Conservation (phyloP, 2,113 vertebrate genomes). For the Ailuropoda melanoleuca region DNA sequence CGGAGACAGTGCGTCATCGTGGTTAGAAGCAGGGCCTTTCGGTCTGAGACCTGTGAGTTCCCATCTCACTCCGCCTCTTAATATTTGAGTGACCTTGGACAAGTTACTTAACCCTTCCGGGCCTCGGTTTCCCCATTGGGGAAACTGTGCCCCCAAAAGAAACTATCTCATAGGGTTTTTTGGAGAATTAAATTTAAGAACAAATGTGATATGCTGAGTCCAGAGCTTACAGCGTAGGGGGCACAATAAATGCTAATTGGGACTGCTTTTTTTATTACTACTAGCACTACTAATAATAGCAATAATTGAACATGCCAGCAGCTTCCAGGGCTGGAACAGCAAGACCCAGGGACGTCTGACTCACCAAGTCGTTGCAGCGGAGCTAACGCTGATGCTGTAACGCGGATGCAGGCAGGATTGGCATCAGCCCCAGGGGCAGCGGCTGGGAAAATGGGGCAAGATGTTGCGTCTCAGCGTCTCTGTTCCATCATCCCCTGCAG, state of each 20-base stretch:
- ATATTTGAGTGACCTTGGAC: background rate
- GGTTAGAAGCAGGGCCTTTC: background rate
- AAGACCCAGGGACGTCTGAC: background rate
- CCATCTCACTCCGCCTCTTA: background rate
- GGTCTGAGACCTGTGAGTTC: background rate
- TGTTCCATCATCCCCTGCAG: background rate
- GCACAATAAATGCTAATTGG: background rate
- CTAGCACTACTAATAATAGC: background rate
- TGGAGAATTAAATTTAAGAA: background rate
- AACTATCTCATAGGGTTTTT: background rate
- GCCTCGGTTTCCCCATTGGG: background rate
- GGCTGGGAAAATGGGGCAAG: background rate
- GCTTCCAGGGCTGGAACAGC: background rate
- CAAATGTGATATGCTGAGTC: background rate
- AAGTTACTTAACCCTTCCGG: background rate
- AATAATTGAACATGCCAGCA: background rate
- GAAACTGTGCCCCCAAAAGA: background rate
- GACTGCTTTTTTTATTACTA: background rate
- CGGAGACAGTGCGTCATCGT: background rate
- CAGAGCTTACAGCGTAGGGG: background rate
- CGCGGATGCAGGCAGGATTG: background rate
- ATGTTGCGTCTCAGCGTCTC: accelerated
- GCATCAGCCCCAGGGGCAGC: background rate
- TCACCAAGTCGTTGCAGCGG: background rate
- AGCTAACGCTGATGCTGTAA: background rate